These are phyloP conservation scores for Hirtodrosophila cameraria DNA, from an alignment of 2,888 invertebrate genomes.

Conservation along the genomic window DNA sequence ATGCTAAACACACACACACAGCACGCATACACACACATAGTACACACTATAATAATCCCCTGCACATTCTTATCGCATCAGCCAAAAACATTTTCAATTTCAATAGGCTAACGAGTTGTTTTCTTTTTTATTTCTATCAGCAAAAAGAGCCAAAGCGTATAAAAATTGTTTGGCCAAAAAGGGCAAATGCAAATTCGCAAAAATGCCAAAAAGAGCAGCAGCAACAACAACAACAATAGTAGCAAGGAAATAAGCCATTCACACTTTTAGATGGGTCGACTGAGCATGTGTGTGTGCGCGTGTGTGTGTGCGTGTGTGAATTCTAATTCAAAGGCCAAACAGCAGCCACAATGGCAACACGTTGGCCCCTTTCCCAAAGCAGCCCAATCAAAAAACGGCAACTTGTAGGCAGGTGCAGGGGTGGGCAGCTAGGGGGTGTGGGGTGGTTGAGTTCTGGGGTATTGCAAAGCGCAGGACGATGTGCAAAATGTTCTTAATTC, in stretches of 20 bases:
- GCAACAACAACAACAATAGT: constrained; percentile 43
- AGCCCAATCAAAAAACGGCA: constrained; percentile 67
- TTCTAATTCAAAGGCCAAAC: constrained; percentile 79
- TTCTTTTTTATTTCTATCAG: constrained; percentile 56
- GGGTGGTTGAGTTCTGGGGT: background rate
- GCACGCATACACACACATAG: constrained; percentile 4
- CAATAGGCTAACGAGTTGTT: constrained; percentile 75
- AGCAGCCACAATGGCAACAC: constrained; percentile 73
- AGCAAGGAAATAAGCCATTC: constrained; percentile 76
- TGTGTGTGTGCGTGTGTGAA: constrained; percentile 36
- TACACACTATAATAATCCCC: constrained; percentile 53
- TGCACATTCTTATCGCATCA: constrained; percentile 68
- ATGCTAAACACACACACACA: constrained; percentile 24
- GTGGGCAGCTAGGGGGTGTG: background rate
- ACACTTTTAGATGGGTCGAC: constrained; percentile 61
- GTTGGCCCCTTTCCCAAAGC: constrained; percentile 47
- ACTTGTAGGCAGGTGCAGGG: constrained; percentile 51
- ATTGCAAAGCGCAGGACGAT: constrained; percentile 62
- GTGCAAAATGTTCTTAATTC: constrained; percentile 84
- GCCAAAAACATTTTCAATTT: constrained; percentile 75
- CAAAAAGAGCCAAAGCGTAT: constrained; percentile 41
- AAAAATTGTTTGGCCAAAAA: constrained; percentile 67
- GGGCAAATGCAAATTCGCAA: constrained; percentile 43
- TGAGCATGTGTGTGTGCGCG: constrained; percentile 7
- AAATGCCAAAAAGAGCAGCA: constrained; percentile 44